A percentile compares a stretch with the other conserved stretches of the same genome.
Evolutionary conservation across 1,140 invertebrate species (phyloP).

Genomic region (Hyphantria cunea): DNA sequence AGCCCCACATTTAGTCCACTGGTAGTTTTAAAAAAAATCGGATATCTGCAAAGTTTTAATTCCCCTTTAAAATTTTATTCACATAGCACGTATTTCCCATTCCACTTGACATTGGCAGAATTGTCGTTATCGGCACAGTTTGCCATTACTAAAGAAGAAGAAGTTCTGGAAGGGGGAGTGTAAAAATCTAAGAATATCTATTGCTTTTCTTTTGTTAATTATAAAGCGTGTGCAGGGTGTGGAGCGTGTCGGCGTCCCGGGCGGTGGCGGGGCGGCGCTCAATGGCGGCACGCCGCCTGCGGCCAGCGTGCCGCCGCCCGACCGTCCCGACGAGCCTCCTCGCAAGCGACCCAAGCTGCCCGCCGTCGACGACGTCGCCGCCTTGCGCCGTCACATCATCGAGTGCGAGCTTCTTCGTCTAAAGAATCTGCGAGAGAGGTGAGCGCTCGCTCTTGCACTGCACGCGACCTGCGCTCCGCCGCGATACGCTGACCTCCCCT

Average conservation of each 20-base stretch:
- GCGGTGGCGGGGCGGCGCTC: conserved; percentile 37
- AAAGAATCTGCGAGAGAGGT: conserved; percentile 62
- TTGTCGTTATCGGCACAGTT: too few species aligned
- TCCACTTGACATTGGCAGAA: too few species aligned
- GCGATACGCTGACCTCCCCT: not conserved
- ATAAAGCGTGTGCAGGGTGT: conserved; percentile 51
- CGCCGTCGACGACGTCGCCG: conserved; percentile 44
- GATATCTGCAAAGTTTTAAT: too few species aligned
- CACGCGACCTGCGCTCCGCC: not conserved
- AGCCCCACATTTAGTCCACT: too few species aligned
- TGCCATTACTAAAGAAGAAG: too few species aligned
- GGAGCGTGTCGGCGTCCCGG: conserved; percentile 47
- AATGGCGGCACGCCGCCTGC: conserved; percentile 40
- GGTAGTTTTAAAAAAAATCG: too few species aligned
- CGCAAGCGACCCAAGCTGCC: conserved; percentile 56
- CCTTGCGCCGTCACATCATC: conserved; percentile 59
- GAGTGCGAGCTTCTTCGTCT: conserved; percentile 61
- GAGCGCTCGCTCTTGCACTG: conserved; percentile 12
- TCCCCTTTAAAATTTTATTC: too few species aligned
- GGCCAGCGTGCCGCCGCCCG: conserved; percentile 30
- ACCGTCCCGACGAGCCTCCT: conserved; percentile 56
- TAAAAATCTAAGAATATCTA: too few species aligned
- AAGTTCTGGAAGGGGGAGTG: too few species aligned
- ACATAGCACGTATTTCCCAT: too few species aligned
- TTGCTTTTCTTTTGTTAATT: not conserved